Evolutionary conservation across 2,113 vertebrate genomes (phyloP).

Genomic region (Podiceps cristatus): DNA sequence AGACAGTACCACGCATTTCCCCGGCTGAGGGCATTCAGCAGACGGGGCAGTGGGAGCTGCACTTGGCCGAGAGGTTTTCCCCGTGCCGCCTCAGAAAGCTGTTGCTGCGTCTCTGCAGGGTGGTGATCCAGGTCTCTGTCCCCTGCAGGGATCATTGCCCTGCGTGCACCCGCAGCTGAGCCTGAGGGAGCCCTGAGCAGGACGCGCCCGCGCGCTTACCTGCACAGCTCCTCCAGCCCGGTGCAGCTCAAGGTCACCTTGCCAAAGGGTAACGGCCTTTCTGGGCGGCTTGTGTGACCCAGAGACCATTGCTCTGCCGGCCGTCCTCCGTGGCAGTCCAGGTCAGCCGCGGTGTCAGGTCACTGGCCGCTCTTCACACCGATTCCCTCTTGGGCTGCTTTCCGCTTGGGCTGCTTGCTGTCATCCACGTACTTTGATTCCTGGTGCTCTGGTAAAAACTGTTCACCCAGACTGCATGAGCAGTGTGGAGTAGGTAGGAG

Average conservation of each 20-base stretch:
- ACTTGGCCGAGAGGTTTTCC: rapidly evolving
- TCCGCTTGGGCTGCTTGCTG: neutral
- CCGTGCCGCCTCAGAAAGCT: neutral
- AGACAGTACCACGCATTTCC: neutral
- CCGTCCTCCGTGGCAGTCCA: neutral
- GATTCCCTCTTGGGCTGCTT: neutral
- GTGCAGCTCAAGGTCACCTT: neutral
- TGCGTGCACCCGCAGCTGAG: neutral
- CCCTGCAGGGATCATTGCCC: neutral
- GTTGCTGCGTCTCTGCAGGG: rapidly evolving
- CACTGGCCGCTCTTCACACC: neutral
- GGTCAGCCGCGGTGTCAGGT: neutral
- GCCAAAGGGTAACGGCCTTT: neutral
- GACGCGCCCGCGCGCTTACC: rapidly evolving
- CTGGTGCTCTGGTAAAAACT: neutral
- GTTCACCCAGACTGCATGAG: neutral
- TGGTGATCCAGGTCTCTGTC: neutral
- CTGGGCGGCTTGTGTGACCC: neutral
- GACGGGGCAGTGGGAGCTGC: neutral
- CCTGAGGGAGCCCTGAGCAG: neutral
- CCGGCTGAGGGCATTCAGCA: neutral
- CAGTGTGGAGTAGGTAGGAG: neutral
- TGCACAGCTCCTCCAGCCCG: rapidly evolving
- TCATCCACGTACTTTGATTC: neutral
- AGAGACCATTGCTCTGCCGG: neutral